phyloP scores from a whole-genome alignment of 2,113 vertebrate genomes.

The Capra hircus region DNA sequence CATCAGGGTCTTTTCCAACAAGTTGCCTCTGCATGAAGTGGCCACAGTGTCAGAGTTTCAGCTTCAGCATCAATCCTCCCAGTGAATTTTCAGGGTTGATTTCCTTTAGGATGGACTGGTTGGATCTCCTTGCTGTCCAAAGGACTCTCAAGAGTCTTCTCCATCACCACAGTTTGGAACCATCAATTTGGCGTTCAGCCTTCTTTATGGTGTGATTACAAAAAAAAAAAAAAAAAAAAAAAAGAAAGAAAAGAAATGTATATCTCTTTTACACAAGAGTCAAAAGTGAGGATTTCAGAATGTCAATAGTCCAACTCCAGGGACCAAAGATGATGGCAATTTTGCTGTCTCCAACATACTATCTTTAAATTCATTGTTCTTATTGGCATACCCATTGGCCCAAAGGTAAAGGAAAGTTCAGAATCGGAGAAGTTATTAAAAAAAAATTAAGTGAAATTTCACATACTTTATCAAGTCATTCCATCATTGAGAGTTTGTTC shows the following conservation, averaged over 20 bases:
- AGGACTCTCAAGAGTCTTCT: neutral
- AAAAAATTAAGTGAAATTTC: neutral
- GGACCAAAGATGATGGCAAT: neutral
- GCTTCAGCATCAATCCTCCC: neutral
- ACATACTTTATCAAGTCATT: neutral
- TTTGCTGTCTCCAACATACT: neutral
- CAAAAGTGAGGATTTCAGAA: neutral
- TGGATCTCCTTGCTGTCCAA: neutral
- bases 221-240: neutral
- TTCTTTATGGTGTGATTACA: neutral
- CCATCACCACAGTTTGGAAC: neutral
- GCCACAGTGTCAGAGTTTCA: neutral
- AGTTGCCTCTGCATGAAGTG: neutral
- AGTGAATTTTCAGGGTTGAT: neutral
- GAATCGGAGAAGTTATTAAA: neutral
- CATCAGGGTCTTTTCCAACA: neutral
- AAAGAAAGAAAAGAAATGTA: neutral
- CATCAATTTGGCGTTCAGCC: neutral
- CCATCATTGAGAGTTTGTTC: neutral
- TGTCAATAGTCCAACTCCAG: neutral
- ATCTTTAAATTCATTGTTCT: neutral
- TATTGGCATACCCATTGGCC: neutral
- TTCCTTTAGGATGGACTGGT: neutral
- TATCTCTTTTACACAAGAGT: neutral
- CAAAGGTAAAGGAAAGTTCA: neutral